Evolutionary conservation across 2,113 vertebrate genomes (phyloP).

Genomic region (Mesoclemmys tuberculata): DNA sequence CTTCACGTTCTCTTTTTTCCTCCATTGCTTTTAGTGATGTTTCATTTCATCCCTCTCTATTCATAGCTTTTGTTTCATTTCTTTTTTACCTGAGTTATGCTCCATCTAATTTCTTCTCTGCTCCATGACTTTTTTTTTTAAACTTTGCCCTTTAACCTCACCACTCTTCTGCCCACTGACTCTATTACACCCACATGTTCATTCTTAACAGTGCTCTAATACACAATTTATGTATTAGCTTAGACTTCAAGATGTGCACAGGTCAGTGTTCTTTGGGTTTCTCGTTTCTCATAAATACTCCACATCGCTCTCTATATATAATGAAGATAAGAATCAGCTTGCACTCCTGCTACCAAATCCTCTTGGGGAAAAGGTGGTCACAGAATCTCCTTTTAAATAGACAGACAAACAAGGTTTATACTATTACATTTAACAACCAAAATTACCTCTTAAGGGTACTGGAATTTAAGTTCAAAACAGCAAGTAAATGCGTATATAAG

Average conservation of each 20-base stretch:
- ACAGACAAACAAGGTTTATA: neutral
- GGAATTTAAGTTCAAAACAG: neutral
- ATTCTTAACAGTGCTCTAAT: neutral
- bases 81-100: neutral
- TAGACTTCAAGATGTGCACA: neutral
- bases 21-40: neutral
- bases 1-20: neutral
- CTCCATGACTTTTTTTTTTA: neutral
- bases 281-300: neutral
- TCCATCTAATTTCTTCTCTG: neutral
- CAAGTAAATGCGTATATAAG: neutral
- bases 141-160: neutral
- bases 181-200: neutral
- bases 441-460: neutral
- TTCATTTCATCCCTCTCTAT: neutral
- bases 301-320: neutral
- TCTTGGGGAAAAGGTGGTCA: neutral
- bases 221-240: neutral
- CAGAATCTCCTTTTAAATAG: neutral
- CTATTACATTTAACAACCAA: neutral
- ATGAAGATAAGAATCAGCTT: neutral
- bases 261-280: neutral
- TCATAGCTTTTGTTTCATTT: neutral
- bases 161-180: neutral
- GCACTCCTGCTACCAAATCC: neutral